Evolutionary conservation across 2,888 invertebrate genomes (phyloP).

Genomic region (Parnassius orleans): DNA sequence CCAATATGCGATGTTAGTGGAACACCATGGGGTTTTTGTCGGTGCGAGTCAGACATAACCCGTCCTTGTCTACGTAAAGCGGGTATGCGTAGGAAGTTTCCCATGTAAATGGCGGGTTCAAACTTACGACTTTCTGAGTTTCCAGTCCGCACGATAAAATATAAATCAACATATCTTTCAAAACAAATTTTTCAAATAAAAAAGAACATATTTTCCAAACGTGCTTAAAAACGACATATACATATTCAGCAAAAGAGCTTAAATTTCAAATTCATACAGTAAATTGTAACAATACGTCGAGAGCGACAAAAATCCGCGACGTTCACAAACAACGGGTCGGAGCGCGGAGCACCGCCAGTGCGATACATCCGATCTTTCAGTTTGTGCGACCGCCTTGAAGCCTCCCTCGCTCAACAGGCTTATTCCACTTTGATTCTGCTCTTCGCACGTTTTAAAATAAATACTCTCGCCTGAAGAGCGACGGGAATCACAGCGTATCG

Average conservation of each 20-base stretch:
- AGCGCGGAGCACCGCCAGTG: constrained; percentile 19
- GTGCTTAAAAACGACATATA: not conserved
- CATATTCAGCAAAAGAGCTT: not conserved
- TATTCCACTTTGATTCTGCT: constrained; percentile 38
- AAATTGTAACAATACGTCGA: constrained; percentile 9
- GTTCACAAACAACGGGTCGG: constrained; percentile 17
- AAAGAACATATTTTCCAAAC: no score
- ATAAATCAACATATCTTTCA: no score
- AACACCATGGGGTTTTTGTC: no score
- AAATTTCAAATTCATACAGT: constrained; percentile 11
- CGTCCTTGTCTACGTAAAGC: no score
- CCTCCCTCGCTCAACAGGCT: constrained; percentile 35
- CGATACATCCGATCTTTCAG: constrained; percentile 46
- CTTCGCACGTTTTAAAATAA: constrained; percentile 20
- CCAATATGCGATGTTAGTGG: no score
- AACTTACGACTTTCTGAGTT: no score
- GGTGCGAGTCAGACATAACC: no score
- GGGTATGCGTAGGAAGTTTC: no score
- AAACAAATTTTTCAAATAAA: no score
- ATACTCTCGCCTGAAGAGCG: constrained; percentile 15
- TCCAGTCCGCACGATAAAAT: no score
- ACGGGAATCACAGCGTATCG: constrained; percentile 15
- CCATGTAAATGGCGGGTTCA: no score
- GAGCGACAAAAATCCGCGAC: constrained; percentile 8
- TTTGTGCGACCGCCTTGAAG: constrained; percentile 51